These are phyloP conservation scores for Pygocentrus nattereri DNA, from an alignment of 2,797 vertebrate species.

Conservation along the genomic window DNA sequence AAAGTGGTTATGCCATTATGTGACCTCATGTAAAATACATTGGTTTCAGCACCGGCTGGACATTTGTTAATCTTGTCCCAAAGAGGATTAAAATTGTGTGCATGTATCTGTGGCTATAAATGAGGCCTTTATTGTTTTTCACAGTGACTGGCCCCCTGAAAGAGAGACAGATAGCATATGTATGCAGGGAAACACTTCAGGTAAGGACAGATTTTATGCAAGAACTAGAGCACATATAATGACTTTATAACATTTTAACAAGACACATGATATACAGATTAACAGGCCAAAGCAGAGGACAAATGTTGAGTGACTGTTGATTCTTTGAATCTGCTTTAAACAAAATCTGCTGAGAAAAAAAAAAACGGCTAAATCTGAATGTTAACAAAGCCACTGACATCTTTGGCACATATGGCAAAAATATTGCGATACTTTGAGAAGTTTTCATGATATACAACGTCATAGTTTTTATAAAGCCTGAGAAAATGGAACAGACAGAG, in stretches of 20 bases:
- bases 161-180: constrained; percentile 90
- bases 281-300: not conserved
- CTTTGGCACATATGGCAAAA: too few species aligned
- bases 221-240: not conserved
- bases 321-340: too few species aligned
- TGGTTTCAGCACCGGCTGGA: constrained; percentile 8
- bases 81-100: constrained; percentile 23
- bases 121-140: constrained; percentile 40
- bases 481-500: too few species aligned
- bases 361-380: too few species aligned
- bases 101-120: constrained; percentile 20
- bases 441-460: too few species aligned
- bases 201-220: constrained; percentile 63
- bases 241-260: not conserved
- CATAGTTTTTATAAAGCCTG: too few species aligned
- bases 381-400: too few species aligned
- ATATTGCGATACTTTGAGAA: too few species aligned
- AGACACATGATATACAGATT: not conserved
- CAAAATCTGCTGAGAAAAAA: too few species aligned
- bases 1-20: not conserved
- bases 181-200: constrained; percentile 91
- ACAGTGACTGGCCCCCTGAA: constrained; percentile 88
- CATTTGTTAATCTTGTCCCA: constrained; percentile 15
- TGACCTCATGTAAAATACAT: not conserved
- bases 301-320: not conserved